A percentile compares a stretch with the other conserved stretches of the same genome.
Evolutionary conservation across 2,113 vertebrate genomes (phyloP).

Genomic region (Budorcas taxicolor): DNA sequence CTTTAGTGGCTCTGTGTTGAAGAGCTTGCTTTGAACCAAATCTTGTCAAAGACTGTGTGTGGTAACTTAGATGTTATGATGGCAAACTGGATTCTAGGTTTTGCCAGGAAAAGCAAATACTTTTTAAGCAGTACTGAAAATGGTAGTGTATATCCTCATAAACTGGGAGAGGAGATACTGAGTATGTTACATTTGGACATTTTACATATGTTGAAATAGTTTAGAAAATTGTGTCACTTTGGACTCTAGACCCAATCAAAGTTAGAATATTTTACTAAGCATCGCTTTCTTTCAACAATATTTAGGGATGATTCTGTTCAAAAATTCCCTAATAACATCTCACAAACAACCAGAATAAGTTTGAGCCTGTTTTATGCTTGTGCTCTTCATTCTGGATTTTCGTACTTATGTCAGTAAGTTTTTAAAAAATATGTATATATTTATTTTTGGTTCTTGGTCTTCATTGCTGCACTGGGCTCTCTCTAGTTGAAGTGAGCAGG

Average conservation of each 20-base stretch:
- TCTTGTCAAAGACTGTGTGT: not conserved
- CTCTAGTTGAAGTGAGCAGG: not conserved
- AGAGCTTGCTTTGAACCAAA: conserved; percentile 19
- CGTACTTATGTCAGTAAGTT: not conserved
- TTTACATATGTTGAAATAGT: not conserved
- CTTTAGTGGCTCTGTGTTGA: not conserved
- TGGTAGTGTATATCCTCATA: not conserved
- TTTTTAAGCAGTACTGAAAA: not conserved
- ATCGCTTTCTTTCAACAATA: conserved; percentile 47
- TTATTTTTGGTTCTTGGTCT: not conserved
- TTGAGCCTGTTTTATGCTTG: conserved; percentile 31
- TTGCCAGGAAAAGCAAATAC: not conserved
- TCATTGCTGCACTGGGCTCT: not conserved
- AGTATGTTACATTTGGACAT: not conserved
- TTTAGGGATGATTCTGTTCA: conserved; percentile 47
- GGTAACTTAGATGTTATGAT: not conserved
- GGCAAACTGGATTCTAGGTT: not conserved
- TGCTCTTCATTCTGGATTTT: conserved; percentile 16
- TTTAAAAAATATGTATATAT: not conserved
- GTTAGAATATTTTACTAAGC: conserved; percentile 61
- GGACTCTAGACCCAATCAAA: not conserved
- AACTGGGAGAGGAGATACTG: not conserved
- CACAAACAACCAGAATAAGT: conserved; percentile 38
- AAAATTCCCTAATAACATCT: conserved; percentile 37
- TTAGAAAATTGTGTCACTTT: not conserved